These are phyloP conservation scores for Heliconius sara DNA, from an alignment of 2,888 invertebrate genomes.

Conservation along the genomic window DNA sequence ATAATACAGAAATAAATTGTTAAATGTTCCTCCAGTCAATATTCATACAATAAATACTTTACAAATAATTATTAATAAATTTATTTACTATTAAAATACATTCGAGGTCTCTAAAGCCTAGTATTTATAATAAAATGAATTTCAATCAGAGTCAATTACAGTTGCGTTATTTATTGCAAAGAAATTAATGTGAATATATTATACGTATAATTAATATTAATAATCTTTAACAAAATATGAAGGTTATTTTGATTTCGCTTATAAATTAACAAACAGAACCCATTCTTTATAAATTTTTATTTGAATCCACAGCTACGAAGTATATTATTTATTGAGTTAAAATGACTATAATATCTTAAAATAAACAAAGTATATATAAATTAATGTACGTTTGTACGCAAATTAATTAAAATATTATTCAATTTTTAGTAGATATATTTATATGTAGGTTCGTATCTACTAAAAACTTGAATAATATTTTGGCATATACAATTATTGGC, in stretches of 20 bases:
- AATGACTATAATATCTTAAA: too few species aligned
- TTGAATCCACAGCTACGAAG: background rate
- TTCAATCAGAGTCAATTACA: background rate
- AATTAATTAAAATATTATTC: too few species aligned
- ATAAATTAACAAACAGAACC: background rate
- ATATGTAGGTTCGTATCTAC: too few species aligned
- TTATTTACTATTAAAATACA: background rate
- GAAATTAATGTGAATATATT: background rate
- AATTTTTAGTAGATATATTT: too few species aligned
- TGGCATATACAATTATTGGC: too few species aligned
- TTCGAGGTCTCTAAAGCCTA: background rate
- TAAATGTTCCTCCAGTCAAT: too few species aligned
- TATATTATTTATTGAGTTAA: too few species aligned
- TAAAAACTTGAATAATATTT: too few species aligned
- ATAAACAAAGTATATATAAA: too few species aligned
- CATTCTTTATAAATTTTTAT: background rate
- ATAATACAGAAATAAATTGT: too few species aligned
- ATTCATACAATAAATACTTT: background rate
- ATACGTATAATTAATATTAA: constrained; percentile 11
- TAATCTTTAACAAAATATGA: constrained; percentile 10
- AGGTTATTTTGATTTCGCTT: background rate
- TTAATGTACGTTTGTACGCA: too few species aligned
- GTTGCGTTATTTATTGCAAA: constrained; percentile 5
- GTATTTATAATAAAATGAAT: background rate
- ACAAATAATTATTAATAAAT: background rate